Percentiles rank a stretch among this genome's conserved stretches.
Evolutionary conservation across 2,113 vertebrate species (phyloP).

Genomic region (Otolemur garnettii): DNA sequence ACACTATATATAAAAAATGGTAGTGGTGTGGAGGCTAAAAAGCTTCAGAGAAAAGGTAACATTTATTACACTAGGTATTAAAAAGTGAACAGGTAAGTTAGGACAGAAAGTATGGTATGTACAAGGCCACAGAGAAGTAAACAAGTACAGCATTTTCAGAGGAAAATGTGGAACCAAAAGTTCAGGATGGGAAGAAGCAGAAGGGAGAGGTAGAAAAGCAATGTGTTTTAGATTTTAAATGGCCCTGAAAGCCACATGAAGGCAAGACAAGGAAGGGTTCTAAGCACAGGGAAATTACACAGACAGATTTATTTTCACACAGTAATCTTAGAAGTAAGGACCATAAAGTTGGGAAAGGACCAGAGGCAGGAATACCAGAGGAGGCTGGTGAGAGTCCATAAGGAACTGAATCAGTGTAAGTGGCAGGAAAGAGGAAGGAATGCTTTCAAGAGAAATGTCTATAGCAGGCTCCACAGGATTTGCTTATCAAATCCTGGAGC

Average conservation of each 20-base stretch:
- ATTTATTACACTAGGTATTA: background rate
- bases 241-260: background rate
- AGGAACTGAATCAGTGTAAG: background rate
- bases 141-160: background rate
- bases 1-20: background rate
- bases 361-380: constrained; percentile 12
- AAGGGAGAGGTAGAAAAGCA: background rate
- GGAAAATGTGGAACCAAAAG: constrained; percentile 1
- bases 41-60: background rate
- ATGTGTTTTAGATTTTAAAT: background rate
- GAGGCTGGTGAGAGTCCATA: background rate
- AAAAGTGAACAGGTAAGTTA: background rate
- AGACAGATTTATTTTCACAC: constrained; percentile 2
- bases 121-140: background rate
- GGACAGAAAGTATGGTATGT: background rate
- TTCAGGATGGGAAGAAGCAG: constrained; percentile 30
- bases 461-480: background rate
- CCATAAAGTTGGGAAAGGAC: background rate
- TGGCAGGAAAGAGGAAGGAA: background rate
- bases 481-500: background rate
- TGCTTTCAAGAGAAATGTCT: background rate
- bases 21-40: background rate
- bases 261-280: constrained; percentile 9
- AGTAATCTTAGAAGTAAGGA: background rate
- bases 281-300: background rate